These are phyloP conservation scores for Sitodiplosis mosellana DNA, from an alignment of 1,140 invertebrate species.

Conservation along the genomic window DNA sequence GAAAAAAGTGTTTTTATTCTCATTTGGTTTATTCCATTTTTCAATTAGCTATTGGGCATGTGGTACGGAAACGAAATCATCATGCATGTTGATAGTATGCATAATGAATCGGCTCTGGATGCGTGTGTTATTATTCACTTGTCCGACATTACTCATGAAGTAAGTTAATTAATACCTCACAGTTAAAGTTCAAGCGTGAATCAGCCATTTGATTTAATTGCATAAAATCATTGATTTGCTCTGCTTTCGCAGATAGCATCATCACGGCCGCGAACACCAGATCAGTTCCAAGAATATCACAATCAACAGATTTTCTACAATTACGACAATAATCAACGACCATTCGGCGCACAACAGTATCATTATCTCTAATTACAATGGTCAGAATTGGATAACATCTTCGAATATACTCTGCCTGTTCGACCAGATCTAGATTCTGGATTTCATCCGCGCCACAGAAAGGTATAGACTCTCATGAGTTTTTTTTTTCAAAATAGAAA, in stretches of 20 bases:
- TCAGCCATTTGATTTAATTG: too few relatives aligned
- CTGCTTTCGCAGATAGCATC: neutral
- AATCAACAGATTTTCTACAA: slow-evolving; percentile 7
- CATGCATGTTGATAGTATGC: slow-evolving; percentile 32
- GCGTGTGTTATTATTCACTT: slow-evolving; percentile 22
- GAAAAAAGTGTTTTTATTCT: too few relatives aligned
- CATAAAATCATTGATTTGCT: neutral
- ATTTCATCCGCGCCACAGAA: slow-evolving; percentile 32
- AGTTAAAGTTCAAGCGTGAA: neutral
- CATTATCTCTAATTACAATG: slow-evolving; percentile 25
- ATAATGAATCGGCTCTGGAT: slow-evolving; percentile 25
- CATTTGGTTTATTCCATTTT: too few relatives aligned
- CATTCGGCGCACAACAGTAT: slow-evolving; percentile 4
- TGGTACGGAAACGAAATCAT: slow-evolving; percentile 52
- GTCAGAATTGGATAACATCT: slow-evolving; percentile 28
- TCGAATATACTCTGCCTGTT: slow-evolving; percentile 32
- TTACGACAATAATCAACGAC: slow-evolving; percentile 4
- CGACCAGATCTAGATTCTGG: slow-evolving; percentile 30
- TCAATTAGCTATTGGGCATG: slow-evolving; percentile 41
- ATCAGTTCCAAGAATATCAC: neutral
- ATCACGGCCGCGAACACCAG: slow-evolving; percentile 4
- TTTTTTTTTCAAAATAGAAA: too few relatives aligned
- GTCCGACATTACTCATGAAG: slow-evolving; percentile 18
- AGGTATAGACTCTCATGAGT: too few relatives aligned
- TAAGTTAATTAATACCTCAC: slow-evolving; percentile 8